Conservation (phyloP, 2,113 vertebrate genomes). For the Damaliscus lunatus region DNA sequence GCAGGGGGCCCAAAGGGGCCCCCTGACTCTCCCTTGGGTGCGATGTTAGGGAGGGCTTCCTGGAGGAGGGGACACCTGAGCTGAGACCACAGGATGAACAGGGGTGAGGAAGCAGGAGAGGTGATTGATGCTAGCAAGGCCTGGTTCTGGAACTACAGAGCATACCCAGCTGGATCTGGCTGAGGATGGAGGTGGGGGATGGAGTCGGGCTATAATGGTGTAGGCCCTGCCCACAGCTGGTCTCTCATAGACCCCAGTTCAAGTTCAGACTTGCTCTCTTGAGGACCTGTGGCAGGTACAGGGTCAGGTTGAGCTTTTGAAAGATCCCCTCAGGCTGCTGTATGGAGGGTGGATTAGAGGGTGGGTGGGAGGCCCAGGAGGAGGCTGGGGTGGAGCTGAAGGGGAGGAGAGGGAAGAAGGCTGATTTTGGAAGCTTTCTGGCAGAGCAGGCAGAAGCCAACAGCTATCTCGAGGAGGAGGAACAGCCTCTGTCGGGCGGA, state of each 20-base stretch:
- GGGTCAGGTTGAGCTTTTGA: neutral
- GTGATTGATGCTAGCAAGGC: neutral
- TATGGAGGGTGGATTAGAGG: neutral
- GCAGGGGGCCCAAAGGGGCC: neutral
- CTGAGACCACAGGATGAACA: neutral
- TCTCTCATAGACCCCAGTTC: neutral
- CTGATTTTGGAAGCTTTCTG: neutral
- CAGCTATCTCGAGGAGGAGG: too few relatives aligned
- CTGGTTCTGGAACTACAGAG: neutral
- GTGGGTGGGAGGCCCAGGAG: neutral
- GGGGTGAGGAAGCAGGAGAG: neutral
- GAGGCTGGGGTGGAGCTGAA: too few relatives aligned
- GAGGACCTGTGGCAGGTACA: neutral
- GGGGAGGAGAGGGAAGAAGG: neutral
- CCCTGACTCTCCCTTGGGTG: neutral
- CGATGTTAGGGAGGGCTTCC: neutral
- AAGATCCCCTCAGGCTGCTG: neutral
- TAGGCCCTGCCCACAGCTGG: fast-evolving
- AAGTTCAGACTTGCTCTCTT: neutral
- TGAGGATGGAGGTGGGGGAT: neutral
- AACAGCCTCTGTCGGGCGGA: neutral
- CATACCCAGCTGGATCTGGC: neutral
- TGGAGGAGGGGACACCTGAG: neutral
- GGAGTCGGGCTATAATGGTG: fast-evolving
- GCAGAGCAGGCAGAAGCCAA: neutral